These are phyloP conservation scores for Rotaria socialis DNA, from an alignment of 2,888 invertebrate genomes.

Conservation along the genomic window DNA sequence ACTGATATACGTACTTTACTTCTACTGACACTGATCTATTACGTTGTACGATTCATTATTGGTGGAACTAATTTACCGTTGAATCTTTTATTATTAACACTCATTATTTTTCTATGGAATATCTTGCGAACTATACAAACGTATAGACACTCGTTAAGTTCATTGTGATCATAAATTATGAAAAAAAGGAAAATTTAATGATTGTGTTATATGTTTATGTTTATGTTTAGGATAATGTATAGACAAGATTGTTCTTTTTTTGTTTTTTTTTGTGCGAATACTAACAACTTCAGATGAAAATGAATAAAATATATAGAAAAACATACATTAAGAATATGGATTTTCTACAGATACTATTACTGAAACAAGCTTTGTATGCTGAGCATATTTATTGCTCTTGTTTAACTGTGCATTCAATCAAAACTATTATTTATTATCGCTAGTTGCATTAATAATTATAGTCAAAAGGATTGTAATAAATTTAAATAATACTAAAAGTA, in stretches of 20 bases:
- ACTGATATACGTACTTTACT: background rate
- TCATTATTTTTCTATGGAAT: constrained; percentile 3
- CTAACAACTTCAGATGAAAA: no score
- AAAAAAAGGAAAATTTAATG: background rate
- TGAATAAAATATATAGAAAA: no score
- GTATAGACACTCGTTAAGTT: background rate
- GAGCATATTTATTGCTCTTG: no score
- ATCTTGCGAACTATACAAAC: background rate
- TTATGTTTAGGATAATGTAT: background rate
- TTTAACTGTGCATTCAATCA: no score
- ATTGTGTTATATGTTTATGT: background rate
- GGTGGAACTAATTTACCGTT: background rate
- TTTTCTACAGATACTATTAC: no score
- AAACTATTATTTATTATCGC: no score
- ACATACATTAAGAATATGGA: no score
- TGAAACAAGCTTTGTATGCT: no score
- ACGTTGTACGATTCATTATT: background rate
- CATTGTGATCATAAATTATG: background rate
- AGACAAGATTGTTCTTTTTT: background rate
- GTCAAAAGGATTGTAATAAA: no score
- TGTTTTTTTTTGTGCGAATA: no score
- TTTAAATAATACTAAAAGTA: no score
- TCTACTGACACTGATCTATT: background rate
- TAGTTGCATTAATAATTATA: no score
- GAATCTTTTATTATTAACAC: background rate